Percentiles rank a stretch among this genome's conserved stretches.
Evolutionary conservation across 2,888 invertebrate genomes (phyloP).

Genomic region (Hirtodrosophila cameraria): DNA sequence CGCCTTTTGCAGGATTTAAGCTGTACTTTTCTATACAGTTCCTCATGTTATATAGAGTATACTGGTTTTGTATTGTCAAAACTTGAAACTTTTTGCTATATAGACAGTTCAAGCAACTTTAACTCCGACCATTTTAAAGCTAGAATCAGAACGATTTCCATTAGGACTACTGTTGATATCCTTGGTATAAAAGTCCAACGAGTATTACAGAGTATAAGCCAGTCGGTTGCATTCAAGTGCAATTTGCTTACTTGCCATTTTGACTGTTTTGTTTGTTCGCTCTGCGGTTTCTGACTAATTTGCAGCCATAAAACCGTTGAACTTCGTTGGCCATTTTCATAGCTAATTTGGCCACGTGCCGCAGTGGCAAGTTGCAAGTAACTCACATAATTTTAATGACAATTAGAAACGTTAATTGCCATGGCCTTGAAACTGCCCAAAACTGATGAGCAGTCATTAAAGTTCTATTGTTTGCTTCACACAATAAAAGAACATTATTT

Average conservation of each 20-base stretch:
- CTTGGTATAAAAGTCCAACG: too few relatives aligned
- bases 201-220: too few relatives aligned
- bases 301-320: slow-evolving; percentile 50
- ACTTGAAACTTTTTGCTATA: slow-evolving; percentile 7
- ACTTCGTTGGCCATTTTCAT: slow-evolving; percentile 34
- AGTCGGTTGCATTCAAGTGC: too few relatives aligned
- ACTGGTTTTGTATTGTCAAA: too few relatives aligned
- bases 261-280: slow-evolving; percentile 6
- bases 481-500: background rate
- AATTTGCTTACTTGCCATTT: background rate
- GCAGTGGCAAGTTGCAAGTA: background rate
- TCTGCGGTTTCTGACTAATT: slow-evolving; percentile 49
- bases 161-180: too few relatives aligned
- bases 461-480: slow-evolving; percentile 3
- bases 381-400: slow-evolving; percentile 28
- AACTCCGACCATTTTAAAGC: too few relatives aligned
- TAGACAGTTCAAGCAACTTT: too few relatives aligned
- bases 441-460: slow-evolving; percentile 39
- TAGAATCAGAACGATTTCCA: too few relatives aligned
- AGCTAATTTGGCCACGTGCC: slow-evolving; percentile 49
- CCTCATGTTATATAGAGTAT: too few relatives aligned
- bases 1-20: slow-evolving; percentile 49
- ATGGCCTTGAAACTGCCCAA: slow-evolving; percentile 7
- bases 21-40: slow-evolving; percentile 15
- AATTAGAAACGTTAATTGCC: slow-evolving; percentile 41